phyloP scores from a whole-genome alignment of 2,888 invertebrate genomes.

The Cordilura impudica region DNA sequence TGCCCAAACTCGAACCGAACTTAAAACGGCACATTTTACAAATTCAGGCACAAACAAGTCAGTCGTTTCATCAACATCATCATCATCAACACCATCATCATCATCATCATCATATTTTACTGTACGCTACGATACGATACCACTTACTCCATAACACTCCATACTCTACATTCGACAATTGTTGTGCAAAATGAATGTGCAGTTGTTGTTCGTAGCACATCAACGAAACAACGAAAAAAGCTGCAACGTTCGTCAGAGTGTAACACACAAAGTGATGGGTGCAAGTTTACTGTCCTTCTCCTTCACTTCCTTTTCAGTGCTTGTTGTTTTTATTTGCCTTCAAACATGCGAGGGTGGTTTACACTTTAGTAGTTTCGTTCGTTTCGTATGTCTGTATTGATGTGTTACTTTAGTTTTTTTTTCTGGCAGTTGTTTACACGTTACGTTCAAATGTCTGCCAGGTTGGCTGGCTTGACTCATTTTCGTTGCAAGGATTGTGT shows the following conservation, averaged over 20 bases:
- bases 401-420: constrained; percentile 8
- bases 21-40: constrained; percentile 52
- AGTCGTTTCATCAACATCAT: constrained; percentile 45
- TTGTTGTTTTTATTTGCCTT: constrained; percentile 16
- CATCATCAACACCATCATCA: constrained; percentile 28
- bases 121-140: constrained; percentile 6
- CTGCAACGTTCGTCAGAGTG: constrained; percentile 36
- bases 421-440: constrained; percentile 46
- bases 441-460: constrained; percentile 44
- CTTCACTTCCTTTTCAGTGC: constrained; percentile 19
- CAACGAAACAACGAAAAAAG: constrained; percentile 42
- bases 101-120: constrained; percentile 29
- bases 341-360: constrained; percentile 57
- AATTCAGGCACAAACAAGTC: constrained; percentile 56
- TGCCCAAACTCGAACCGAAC: constrained; percentile 53
- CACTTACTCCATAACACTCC: not conserved
- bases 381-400: constrained; percentile 21
- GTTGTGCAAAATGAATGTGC: constrained; percentile 57
- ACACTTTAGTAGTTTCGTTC: constrained; percentile 23
- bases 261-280: not conserved
- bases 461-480: constrained; percentile 48
- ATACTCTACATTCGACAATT: constrained; percentile 36
- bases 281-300: not conserved
- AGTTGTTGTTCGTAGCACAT: constrained; percentile 26
- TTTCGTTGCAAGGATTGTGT: constrained; percentile 10